Evolutionary conservation across 2,888 invertebrate genomes (phyloP).

Genomic region (Andricus quercusramuli): DNA sequence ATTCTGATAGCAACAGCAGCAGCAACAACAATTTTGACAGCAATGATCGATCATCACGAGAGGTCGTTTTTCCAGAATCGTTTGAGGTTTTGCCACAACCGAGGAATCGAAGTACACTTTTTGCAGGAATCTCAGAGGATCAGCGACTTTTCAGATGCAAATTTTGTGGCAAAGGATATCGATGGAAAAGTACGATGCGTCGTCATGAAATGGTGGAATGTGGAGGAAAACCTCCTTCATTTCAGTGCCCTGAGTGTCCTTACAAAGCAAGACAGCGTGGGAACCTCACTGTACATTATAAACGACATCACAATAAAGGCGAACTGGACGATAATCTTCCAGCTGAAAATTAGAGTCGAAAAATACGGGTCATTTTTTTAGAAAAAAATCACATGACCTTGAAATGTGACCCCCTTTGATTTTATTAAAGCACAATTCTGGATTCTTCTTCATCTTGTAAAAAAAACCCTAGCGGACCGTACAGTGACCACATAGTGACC

Average conservation of each 20-base stretch:
- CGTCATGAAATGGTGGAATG: slow-evolving; percentile 42
- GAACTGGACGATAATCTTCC: slow-evolving; percentile 27
- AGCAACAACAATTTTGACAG: slow-evolving; percentile 39
- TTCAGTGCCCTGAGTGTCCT: slow-evolving; percentile 38
- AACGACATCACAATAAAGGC: slow-evolving; percentile 32
- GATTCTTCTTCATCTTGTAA: no score
- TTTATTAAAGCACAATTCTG: no score
- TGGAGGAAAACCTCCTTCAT: slow-evolving; percentile 37
- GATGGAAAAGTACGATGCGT: slow-evolving; percentile 39
- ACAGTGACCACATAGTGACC: no score
- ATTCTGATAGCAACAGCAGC: slow-evolving; percentile 33
- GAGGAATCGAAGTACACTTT: slow-evolving; percentile 9
- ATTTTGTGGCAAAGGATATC: slow-evolving; percentile 38
- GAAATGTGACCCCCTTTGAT: no score
- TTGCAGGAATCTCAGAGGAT: slow-evolving; percentile 21
- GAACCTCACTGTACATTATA: slow-evolving; percentile 37
- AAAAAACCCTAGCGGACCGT: no score
- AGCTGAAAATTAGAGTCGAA: not conserved
- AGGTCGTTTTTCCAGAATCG: slow-evolving; percentile 38
- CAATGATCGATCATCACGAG: slow-evolving; percentile 33
- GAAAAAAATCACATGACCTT: no score
- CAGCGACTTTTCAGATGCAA: slow-evolving; percentile 33
- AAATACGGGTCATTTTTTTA: not conserved
- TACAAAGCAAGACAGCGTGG: slow-evolving; percentile 35
- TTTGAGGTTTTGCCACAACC: slow-evolving; percentile 39